Conservation (phyloP, 2,797 vertebrate genomes). For the Phalanger gymnotis region DNA sequence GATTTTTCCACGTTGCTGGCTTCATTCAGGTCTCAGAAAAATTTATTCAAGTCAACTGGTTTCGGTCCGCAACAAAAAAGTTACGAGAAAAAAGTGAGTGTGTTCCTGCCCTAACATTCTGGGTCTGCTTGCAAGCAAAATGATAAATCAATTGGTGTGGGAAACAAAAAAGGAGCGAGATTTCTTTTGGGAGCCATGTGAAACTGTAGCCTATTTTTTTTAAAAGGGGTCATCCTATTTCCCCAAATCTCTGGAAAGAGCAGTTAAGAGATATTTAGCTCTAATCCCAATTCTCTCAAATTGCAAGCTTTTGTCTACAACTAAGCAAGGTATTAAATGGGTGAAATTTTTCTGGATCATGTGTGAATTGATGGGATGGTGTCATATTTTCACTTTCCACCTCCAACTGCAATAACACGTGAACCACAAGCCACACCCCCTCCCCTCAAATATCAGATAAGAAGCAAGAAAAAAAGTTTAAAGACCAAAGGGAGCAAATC, state of each 20-base stretch:
- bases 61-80: constrained; percentile 92
- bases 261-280: constrained; percentile 84
- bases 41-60: constrained; percentile 96
- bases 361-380: constrained; percentile 55
- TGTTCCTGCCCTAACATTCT: constrained; percentile 90
- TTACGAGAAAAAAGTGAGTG: constrained; percentile 91
- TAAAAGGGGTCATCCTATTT: constrained; percentile 83
- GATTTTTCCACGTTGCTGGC: constrained; percentile 99
- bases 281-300: constrained; percentile 80
- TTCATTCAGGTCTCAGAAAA: constrained; percentile 97
- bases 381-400: constrained; percentile 64
- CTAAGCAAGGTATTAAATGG: constrained; percentile 73
- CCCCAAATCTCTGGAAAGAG: constrained; percentile 84
- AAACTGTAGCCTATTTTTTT: constrained; percentile 87
- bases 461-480: constrained; percentile 30
- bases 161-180: constrained; percentile 88
- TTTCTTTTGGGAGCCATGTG: constrained; percentile 89
- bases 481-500: neutral
- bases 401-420: constrained; percentile 26
- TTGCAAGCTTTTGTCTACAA: constrained; percentile 76
- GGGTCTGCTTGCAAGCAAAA: constrained; percentile 91
- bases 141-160: constrained; percentile 93
- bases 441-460: constrained; percentile 7
- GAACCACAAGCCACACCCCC: neutral
- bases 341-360: constrained; percentile 63